Conservation (phyloP, 2,888 invertebrate genomes). For the Eristalis intricaria region DNA sequence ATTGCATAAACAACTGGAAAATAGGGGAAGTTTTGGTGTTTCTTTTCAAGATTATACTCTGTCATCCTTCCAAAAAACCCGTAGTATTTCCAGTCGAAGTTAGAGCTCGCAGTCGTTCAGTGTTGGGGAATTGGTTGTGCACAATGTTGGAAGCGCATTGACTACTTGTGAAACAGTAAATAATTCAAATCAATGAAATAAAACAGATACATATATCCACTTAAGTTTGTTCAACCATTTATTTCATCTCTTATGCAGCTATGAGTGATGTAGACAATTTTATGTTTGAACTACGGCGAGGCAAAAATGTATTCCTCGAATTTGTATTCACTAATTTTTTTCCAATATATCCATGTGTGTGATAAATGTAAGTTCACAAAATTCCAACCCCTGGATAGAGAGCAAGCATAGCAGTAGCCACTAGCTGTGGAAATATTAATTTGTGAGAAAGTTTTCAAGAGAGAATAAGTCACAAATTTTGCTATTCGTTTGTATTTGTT, state of each 20-base stretch:
- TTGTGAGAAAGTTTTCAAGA: not conserved
- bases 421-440: not conserved
- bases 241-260: not conserved
- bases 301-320: slow-evolving; percentile 6
- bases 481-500: slow-evolving; percentile 21
- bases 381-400: slow-evolving; percentile 51
- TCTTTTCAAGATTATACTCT: slow-evolving; percentile 2
- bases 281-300: not conserved
- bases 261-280: not conserved
- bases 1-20: slow-evolving; percentile 50
- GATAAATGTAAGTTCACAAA: slow-evolving; percentile 18
- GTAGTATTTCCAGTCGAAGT: slow-evolving; percentile 65
- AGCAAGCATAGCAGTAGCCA: not conserved
- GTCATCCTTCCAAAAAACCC: slow-evolving; percentile 36
- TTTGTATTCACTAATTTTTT: slow-evolving; percentile 37
- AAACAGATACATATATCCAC: not conserved
- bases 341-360: slow-evolving; percentile 47
- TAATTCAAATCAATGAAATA: not conserved
- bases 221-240: not conserved
- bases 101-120: slow-evolving; percentile 54
- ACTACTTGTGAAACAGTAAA: not conserved
- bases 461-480: not conserved
- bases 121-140: not conserved
- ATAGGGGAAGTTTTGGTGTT: slow-evolving; percentile 34
- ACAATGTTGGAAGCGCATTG: not conserved